A percentile compares a stretch with the other conserved stretches of the same genome.
These are phyloP conservation scores for Bufotes viridis DNA, from an alignment of 2,797 vertebrate species.

Conservation along the genomic window DNA sequence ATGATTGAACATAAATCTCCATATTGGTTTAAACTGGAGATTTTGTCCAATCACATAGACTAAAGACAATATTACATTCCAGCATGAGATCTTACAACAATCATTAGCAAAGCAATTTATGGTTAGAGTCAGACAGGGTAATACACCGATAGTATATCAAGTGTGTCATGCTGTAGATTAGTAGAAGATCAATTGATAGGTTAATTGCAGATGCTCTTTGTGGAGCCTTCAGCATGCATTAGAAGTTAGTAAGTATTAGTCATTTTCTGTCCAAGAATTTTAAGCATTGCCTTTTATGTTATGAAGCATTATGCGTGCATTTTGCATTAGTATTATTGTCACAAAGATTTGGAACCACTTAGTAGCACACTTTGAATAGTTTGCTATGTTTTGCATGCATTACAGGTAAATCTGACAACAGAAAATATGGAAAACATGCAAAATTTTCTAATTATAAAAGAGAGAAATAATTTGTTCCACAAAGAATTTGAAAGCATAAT, in stretches of 20 bases:
- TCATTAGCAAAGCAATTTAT: slow-evolving; percentile 54
- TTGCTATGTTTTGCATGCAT: slow-evolving; percentile 46
- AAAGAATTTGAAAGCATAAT: slow-evolving; percentile 50
- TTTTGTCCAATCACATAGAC: slow-evolving; percentile 15
- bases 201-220: slow-evolving; percentile 52
- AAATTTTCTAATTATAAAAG: slow-evolving; percentile 24
- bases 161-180: slow-evolving; percentile 57
- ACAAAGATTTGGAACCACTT: slow-evolving; percentile 25
- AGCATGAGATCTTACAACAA: slow-evolving; percentile 18
- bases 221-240: slow-evolving; percentile 56
- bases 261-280: slow-evolving; percentile 27
- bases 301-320: slow-evolving; percentile 61
- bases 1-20: slow-evolving; percentile 1
- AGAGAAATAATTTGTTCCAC: slow-evolving; percentile 37
- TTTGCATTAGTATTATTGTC: slow-evolving; percentile 63
- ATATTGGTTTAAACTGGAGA: slow-evolving; percentile 3
- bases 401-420: neutral
- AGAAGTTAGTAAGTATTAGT: slow-evolving; percentile 61
- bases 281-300: slow-evolving; percentile 53
- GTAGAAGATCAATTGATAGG: slow-evolving; percentile 45
- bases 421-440: slow-evolving; percentile 46
- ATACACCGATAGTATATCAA: slow-evolving; percentile 45
- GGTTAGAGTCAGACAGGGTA: slow-evolving; percentile 45
- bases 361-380: slow-evolving; percentile 4
- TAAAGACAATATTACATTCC: slow-evolving; percentile 26